A percentile compares a stretch with the other conserved stretches of the same genome.
phyloP scores from a whole-genome alignment of 30 jellyfish, hydroid and myxozoan genomes.

The Rhopilema esculentum region DNA sequence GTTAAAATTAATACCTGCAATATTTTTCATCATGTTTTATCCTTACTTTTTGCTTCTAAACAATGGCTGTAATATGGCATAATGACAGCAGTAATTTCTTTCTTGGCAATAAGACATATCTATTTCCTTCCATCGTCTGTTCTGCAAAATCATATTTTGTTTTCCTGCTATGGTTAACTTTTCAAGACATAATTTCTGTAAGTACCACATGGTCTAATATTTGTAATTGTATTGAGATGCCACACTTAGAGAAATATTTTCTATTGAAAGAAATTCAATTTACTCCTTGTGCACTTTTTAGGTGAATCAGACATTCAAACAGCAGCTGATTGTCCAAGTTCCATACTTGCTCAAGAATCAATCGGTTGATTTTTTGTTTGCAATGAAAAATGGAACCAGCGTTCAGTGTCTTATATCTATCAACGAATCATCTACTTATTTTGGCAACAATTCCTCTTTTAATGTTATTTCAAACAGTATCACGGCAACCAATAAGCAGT shows the following conservation, averaged over 20 bases:
- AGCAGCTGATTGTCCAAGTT: constrained; percentile 29
- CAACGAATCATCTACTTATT: constrained; percentile 12
- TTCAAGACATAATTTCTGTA: too few relatives aligned
- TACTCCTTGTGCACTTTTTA: neutral
- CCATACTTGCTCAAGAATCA: constrained; percentile 55
- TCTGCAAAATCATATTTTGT: too few relatives aligned
- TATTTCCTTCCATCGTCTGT: too few relatives aligned
- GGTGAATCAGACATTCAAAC: constrained; percentile 50
- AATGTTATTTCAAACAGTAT: constrained; percentile 10
- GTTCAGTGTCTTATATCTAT: constrained; percentile 33
- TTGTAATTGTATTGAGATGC: too few relatives aligned
- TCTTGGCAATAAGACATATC: too few relatives aligned
- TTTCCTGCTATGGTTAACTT: too few relatives aligned
- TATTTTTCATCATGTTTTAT: too few relatives aligned
- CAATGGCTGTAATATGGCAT: too few relatives aligned
- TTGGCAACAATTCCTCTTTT: neutral
- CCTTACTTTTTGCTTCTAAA: too few relatives aligned
- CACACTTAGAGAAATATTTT: too few relatives aligned
- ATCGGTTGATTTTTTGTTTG: constrained; percentile 13
- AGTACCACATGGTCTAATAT: too few relatives aligned
- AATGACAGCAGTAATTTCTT: neutral
- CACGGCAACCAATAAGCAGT: neutral
- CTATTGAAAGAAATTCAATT: neutral
- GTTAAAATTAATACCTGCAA: too few relatives aligned
- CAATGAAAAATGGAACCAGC: constrained; percentile 30